Conservation (phyloP, 2,888 invertebrate species). For the Trichogramma dendrolimi region DNA sequence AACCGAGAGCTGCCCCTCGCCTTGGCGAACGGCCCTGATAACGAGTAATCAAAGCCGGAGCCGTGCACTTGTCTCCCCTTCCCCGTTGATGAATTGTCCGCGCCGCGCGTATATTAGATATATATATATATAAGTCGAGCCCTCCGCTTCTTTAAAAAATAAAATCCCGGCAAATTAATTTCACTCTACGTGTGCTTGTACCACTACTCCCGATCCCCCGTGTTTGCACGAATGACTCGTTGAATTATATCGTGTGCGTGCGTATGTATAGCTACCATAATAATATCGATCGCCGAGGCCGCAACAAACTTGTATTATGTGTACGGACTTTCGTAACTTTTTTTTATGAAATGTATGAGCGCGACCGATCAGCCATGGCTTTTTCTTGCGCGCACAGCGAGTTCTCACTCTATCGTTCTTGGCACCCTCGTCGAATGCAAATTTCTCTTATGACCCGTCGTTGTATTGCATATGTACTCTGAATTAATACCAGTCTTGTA, state of each 20-base stretch:
- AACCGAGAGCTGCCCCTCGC: background rate
- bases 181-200: conserved; percentile 15
- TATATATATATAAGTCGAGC: background rate
- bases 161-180: conserved; percentile 22
- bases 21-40: conserved; percentile 40
- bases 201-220: background rate
- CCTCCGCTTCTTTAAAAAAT: conserved; percentile 1
- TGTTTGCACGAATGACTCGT: conserved; percentile 17
- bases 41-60: conserved; percentile 46
- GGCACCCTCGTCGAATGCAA: conserved; percentile 46
- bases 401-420: background rate
- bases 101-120: background rate
- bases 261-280: too few species aligned
- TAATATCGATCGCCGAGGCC: background rate
- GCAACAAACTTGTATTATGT: conserved; percentile 21
- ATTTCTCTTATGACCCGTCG: conserved; percentile 46
- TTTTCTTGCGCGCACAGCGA: conserved; percentile 1
- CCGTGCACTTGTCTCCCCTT: background rate
- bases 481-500: conserved; percentile 42
- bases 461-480: conserved; percentile 36
- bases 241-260: too few species aligned
- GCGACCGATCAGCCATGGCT: conserved; percentile 6
- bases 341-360: too few species aligned
- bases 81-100: background rate
- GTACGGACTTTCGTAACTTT: conserved; percentile 15